Evolutionary conservation across 2,113 vertebrate species (phyloP).

Genomic region (Varanus salvator): DNA sequence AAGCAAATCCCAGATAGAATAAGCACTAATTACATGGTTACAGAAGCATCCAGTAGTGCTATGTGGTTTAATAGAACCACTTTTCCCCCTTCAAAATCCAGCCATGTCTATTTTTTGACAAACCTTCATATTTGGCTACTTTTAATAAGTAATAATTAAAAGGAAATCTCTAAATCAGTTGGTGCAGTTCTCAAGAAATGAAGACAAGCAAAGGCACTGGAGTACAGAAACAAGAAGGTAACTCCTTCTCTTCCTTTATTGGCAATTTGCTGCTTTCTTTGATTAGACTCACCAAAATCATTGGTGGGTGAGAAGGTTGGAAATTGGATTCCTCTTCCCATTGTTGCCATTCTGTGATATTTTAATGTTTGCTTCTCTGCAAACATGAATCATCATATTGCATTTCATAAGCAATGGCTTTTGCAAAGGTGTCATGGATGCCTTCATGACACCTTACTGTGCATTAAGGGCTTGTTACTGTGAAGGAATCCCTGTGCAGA

Average conservation of each 20-base stretch:
- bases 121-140: neutral
- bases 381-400: neutral
- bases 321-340: neutral
- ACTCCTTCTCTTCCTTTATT: neutral
- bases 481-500: neutral
- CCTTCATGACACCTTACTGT: neutral
- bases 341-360: neutral
- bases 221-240: neutral
- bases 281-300: neutral
- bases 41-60: conserved; percentile 8
- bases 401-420: neutral
- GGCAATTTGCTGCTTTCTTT: neutral
- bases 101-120: neutral
- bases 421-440: neutral
- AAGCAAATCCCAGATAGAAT: conserved; percentile 30
- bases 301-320: neutral
- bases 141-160: neutral
- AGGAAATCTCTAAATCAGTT: neutral
- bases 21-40: conserved; percentile 32
- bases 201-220: neutral
- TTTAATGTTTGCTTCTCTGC: neutral
- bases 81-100: neutral
- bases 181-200: neutral
- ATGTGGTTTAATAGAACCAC: conserved; percentile 14
- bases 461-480: neutral